These are phyloP conservation scores for Mesoclemmys tuberculata DNA, from an alignment of 2,113 vertebrate species.

Conservation along the genomic window DNA sequence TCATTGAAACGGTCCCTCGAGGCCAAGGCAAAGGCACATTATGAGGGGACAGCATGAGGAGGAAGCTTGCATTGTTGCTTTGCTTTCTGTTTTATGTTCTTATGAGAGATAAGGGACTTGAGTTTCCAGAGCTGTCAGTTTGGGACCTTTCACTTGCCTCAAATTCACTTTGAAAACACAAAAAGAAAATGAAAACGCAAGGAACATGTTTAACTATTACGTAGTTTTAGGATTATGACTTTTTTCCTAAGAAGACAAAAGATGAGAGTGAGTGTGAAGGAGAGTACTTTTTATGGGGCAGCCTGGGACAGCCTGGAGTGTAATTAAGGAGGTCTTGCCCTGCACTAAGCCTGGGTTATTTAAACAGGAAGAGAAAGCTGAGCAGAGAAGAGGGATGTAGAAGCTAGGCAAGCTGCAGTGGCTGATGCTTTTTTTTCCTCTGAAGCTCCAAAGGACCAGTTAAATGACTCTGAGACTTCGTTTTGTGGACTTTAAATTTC, in stretches of 20 bases:
- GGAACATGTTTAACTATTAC: background rate
- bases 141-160: background rate
- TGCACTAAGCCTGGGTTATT: background rate
- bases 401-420: background rate
- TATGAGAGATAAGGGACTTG: background rate
- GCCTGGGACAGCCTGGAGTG: background rate
- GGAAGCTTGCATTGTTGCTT: background rate
- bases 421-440: background rate
- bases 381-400: background rate
- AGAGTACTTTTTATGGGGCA: background rate
- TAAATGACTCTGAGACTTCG: background rate
- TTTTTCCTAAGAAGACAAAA: background rate
- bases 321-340: background rate
- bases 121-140: background rate
- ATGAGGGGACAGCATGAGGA: background rate
- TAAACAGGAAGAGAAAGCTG: background rate
- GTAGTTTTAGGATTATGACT: background rate
- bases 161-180: background rate
- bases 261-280: background rate
- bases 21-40: background rate
- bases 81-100: background rate
- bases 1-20: conserved; percentile 5
- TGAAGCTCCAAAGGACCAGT: background rate
- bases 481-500: background rate
- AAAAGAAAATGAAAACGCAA: conserved; percentile 18